Evolutionary conservation across 2,113 vertebrate species (phyloP).

Genomic region (Leptosomus discolor): DNA sequence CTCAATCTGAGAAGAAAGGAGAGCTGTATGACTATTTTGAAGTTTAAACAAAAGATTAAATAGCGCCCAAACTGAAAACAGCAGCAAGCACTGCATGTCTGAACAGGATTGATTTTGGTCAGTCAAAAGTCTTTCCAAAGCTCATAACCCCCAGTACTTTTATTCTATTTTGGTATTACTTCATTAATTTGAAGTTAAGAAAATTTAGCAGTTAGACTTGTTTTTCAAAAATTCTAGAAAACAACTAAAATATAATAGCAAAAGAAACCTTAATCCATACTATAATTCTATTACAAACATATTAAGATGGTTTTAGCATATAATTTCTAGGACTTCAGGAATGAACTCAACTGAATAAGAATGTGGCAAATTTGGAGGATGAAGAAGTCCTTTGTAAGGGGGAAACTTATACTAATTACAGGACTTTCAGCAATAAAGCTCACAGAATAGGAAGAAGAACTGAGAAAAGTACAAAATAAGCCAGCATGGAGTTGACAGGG

Average conservation of each 20-base stretch:
- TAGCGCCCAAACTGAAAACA: background rate
- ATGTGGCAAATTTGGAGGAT: background rate
- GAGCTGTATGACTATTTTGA: background rate
- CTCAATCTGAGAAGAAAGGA: constrained; percentile 80
- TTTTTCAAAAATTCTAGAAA: background rate
- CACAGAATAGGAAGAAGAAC: background rate
- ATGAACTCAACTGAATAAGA: background rate
- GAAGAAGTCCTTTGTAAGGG: background rate
- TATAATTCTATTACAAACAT: background rate
- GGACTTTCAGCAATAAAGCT: background rate
- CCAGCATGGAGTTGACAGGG: background rate
- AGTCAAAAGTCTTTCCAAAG: background rate
- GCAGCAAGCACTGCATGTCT: background rate
- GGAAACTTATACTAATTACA: background rate
- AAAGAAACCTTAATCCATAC: background rate
- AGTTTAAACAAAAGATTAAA: background rate
- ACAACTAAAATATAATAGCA: background rate
- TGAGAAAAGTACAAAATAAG: background rate
- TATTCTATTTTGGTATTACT: background rate
- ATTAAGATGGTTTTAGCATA: background rate
- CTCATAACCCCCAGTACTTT: background rate
- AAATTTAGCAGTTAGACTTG: background rate
- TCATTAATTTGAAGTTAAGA: background rate
- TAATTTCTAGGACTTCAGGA: background rate
- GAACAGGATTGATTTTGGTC: background rate